A percentile compares a stretch with the other conserved stretches of the same genome.
Evolutionary conservation across 2,797 vertebrate species (phyloP).

Genomic region (Carapus acus): DNA sequence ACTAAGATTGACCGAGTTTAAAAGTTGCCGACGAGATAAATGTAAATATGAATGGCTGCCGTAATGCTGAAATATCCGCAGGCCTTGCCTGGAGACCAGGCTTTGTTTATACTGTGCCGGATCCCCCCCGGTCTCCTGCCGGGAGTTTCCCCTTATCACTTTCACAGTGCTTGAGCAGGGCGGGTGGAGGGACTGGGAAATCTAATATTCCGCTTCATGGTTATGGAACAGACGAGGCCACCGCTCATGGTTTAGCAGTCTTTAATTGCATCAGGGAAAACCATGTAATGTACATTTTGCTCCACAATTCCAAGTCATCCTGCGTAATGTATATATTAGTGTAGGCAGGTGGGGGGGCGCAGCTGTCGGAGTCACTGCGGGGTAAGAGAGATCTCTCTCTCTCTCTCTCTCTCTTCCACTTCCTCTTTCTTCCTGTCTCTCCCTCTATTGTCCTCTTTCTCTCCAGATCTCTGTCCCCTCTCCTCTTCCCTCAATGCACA

Average conservation of each 20-base stretch:
- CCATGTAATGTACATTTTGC: slow-evolving; percentile 56
- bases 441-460: no score
- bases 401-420: no score
- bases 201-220: slow-evolving; percentile 64
- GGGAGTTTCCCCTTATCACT: slow-evolving; percentile 47
- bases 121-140: slow-evolving; percentile 30
- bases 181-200: slow-evolving; percentile 54
- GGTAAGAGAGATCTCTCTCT: slow-evolving; percentile 31
- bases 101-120: slow-evolving; percentile 16
- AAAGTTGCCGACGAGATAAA: slow-evolving; percentile 5
- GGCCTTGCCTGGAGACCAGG: slow-evolving; percentile 6
- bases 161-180: slow-evolving; percentile 38
- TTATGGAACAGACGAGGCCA: slow-evolving; percentile 51
- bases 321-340: slow-evolving; percentile 64
- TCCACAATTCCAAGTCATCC: slow-evolving; percentile 49
- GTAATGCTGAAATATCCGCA: slow-evolving; percentile 5
- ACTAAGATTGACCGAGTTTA: neutral
- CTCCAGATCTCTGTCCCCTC: no score
- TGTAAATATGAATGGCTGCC: slow-evolving; percentile 6
- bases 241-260: slow-evolving; percentile 54
- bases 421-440: no score
- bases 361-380: slow-evolving; percentile 48
- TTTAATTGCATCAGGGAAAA: slow-evolving; percentile 67
- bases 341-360: slow-evolving; percentile 48
- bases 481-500: no score